These are phyloP conservation scores for Caenorhabditis wallacei DNA, from an alignment of 2,888 invertebrate genomes.

Conservation along the genomic window DNA sequence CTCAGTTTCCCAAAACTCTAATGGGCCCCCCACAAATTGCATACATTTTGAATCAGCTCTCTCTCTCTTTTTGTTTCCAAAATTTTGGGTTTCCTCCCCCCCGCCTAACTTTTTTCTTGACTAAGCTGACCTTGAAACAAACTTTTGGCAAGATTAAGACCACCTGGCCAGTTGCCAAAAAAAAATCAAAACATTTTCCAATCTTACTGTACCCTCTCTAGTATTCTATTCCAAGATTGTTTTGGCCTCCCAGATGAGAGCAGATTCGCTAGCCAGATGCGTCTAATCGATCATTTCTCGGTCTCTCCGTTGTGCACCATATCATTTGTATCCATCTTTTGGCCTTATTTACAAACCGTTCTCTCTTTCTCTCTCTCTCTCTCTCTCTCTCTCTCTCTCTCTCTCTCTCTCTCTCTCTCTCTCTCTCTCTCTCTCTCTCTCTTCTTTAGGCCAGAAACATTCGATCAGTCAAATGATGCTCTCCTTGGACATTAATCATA, in stretches of 20 bases:
- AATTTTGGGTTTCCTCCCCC: neutral
- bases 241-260: too few species aligned
- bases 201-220: too few species aligned
- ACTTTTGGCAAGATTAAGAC: too few species aligned
- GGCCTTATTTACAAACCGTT: constrained; percentile 52
- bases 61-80: constrained; percentile 3
- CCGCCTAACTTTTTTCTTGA: too few species aligned
- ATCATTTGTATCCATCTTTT: constrained; percentile 53
- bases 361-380: constrained; percentile 7
- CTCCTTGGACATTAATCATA: constrained; percentile 42
- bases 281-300: constrained; percentile 46
- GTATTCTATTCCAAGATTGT: too few species aligned
- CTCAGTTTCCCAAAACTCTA: constrained; percentile 17
- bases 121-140: too few species aligned
- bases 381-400: too few species aligned
- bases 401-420: too few species aligned
- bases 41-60: constrained; percentile 24
- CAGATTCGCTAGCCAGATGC: constrained; percentile 29
- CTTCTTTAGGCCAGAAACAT: constrained; percentile 38
- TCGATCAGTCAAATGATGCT: constrained; percentile 39
- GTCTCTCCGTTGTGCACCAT: constrained; percentile 27
- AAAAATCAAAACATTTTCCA: too few species aligned
- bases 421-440: too few species aligned
- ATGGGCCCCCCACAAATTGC: constrained; percentile 18
- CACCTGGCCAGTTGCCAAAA: too few species aligned